Evolutionary conservation across 2,797 vertebrate species (phyloP), one percentile per base, ranked within the genome.

Genomic region (Pteronotus mesoamericanus): DNA sequence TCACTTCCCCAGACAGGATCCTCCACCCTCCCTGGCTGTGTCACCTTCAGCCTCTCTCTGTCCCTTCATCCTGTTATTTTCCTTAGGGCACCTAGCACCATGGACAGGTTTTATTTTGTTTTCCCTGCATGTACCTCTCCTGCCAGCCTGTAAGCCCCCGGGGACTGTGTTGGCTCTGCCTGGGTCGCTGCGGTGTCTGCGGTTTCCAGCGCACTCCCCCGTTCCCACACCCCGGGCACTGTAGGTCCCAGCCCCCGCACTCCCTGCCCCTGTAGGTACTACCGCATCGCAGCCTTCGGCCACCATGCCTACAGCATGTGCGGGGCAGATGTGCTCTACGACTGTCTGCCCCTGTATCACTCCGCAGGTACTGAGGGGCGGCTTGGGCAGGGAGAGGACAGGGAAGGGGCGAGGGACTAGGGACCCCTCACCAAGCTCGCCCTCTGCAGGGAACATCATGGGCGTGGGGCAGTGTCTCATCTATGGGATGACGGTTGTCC

Each of bases 281-380:
- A 99, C 97, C 98, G 99, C 86, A 99, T 99, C 3, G 99, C 99
- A 9, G 99, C 99, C 86, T 99, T 99, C 6, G 99, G 98, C 44
- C 99, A 99, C 97, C 99, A 98, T 16, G 99, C 99, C 80, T 99
- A 99, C 97, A 94, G 97, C 82, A 99, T 99, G 99, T 96, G 18
- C 9, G 90, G 97, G 0, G 96, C 98, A 1, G 99, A 99, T 55
- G 92, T 99, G 32, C 97, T 99, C 89, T 99, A 99, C 44, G 98
- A 99, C 98, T 99, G 99, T 97, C 98, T 99, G 95, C 99, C 99
- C 0, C 99, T 99, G 78, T 99, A 99, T 94, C 99, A 99, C 95
- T 99, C 99, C 0, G 99, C 99, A 98, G 99, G 99, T 99, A 95
- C 37, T 0, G 0, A 0, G 15, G 59, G 37, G 42, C 10, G 82